Conservation (phyloP, 2,113 vertebrate species). For the Tyto alba region DNA sequence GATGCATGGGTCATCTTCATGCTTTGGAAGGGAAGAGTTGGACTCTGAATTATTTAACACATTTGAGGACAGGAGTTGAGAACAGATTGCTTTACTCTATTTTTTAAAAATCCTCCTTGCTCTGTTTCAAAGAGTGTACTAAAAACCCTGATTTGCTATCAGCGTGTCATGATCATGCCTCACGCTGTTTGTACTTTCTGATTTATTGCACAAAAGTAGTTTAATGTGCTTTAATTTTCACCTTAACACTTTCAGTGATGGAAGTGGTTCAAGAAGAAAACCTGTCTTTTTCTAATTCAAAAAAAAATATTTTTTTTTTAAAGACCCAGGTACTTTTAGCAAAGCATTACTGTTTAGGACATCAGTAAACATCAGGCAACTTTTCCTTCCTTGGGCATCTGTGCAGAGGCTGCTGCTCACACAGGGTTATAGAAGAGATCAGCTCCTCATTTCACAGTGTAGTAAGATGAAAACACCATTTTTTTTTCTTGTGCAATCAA, state of each 20-base stretch:
- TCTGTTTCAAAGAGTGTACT: neutral
- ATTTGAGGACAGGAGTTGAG: neutral
- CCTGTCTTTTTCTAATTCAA: neutral
- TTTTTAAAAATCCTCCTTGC: neutral
- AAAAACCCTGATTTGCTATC: neutral
- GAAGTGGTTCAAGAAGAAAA: neutral
- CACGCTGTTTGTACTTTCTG: neutral
- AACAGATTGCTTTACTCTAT: neutral
- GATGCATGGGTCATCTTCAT: accelerated
- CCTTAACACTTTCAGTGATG: neutral
- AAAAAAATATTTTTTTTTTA: neutral
- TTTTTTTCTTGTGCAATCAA: neutral
- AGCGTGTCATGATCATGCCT: neutral
- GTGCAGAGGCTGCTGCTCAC: neutral
- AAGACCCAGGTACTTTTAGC: neutral
- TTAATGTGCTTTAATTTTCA: neutral
- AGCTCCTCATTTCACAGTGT: neutral
- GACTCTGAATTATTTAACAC: neutral
- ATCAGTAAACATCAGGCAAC: neutral
- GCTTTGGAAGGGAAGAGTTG: neutral
- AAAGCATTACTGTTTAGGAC: neutral
- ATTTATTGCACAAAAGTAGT: neutral
- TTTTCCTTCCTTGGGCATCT: neutral
- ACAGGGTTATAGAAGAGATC: neutral
- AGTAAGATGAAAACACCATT: neutral